Evolutionary conservation across 2,797 vertebrate genomes (phyloP).

Genomic region (Hylomyscus alleni): DNA sequence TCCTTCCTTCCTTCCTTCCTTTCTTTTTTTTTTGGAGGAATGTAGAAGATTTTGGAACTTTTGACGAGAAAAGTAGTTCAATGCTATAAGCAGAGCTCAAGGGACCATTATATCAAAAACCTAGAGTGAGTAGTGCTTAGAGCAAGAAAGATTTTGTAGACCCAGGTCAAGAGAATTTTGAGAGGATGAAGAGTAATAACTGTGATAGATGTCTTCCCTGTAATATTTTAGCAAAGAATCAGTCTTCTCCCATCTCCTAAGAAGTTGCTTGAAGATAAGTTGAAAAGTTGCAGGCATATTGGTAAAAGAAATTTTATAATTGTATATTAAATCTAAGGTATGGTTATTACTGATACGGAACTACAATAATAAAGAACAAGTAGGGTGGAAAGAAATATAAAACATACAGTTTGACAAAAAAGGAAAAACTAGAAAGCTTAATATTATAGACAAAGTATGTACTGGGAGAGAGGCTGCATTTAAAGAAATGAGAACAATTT

Average conservation of each 20-base stretch:
- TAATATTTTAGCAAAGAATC: neutral
- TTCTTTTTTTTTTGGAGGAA: neutral
- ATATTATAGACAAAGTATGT: too few relatives aligned
- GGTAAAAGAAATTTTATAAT: neutral
- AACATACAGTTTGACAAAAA: too few relatives aligned
- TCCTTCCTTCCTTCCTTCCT: too few relatives aligned
- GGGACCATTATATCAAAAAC: neutral
- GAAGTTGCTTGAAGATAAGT: neutral
- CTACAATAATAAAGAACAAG: neutral
- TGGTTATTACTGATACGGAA: neutral
- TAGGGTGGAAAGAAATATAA: neutral
- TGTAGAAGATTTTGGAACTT: neutral
- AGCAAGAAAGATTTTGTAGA: neutral
- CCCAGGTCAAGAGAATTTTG: neutral
- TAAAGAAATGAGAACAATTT: too few relatives aligned
- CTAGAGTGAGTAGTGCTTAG: neutral
- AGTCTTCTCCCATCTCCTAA: neutral
- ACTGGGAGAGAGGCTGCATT: too few relatives aligned
- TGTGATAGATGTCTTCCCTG: neutral
- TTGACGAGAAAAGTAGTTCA: neutral
- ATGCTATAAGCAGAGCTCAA: neutral
- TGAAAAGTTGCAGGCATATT: neutral
- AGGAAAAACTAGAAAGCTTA: too few relatives aligned
- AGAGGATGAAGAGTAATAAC: neutral
- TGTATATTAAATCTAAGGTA: neutral